Evolutionary conservation across 2,888 invertebrate species (phyloP).

Genomic region (Lampropteryx suffumata): DNA sequence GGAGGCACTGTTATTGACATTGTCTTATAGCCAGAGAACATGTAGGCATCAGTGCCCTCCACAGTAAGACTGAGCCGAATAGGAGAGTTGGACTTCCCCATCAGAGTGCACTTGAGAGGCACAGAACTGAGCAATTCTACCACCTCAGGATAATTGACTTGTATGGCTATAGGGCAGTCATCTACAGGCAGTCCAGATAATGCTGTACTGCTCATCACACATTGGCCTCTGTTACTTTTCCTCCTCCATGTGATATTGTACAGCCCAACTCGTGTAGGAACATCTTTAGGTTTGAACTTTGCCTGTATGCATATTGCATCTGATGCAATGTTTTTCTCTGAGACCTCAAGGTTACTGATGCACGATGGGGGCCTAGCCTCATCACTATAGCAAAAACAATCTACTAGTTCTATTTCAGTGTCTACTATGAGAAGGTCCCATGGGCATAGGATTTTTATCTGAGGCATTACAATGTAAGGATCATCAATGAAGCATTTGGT

Average conservation of each 20-base stretch:
- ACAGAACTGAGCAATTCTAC: slow-evolving; percentile 89
- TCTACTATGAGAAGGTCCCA: slow-evolving; percentile 86
- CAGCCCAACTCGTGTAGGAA: slow-evolving; percentile 67
- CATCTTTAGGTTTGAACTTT: slow-evolving; percentile 68
- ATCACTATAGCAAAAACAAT: slow-evolving; percentile 65
- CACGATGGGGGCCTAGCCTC: slow-evolving; percentile 58
- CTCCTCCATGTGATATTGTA: slow-evolving; percentile 76
- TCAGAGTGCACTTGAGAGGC: slow-evolving; percentile 86
- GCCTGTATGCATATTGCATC: slow-evolving; percentile 74
- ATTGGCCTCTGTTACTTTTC: slow-evolving; percentile 55
- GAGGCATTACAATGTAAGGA: slow-evolving; percentile 86
- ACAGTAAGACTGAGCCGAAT: slow-evolving; percentile 89
- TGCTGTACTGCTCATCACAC: slow-evolving; percentile 81
- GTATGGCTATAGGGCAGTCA: slow-evolving; percentile 83
- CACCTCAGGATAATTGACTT: slow-evolving; percentile 87
- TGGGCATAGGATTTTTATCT: slow-evolving; percentile 86
- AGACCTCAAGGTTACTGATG: slow-evolving; percentile 64
- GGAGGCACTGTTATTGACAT: slow-evolving; percentile 85
- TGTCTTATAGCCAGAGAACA: slow-evolving; percentile 97
- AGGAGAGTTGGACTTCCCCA: slow-evolving; percentile 87
- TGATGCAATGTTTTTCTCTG: slow-evolving; percentile 67
- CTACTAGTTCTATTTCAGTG: slow-evolving; percentile 85
- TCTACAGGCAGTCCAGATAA: slow-evolving; percentile 82
- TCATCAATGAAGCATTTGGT: slow-evolving; percentile 86
- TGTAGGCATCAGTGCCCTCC: slow-evolving; percentile 94